Percentiles rank a stretch among this genome's conserved stretches.
Conservation (phyloP, 2,888 invertebrate genomes). For the Arctia plantaginis region DNA sequence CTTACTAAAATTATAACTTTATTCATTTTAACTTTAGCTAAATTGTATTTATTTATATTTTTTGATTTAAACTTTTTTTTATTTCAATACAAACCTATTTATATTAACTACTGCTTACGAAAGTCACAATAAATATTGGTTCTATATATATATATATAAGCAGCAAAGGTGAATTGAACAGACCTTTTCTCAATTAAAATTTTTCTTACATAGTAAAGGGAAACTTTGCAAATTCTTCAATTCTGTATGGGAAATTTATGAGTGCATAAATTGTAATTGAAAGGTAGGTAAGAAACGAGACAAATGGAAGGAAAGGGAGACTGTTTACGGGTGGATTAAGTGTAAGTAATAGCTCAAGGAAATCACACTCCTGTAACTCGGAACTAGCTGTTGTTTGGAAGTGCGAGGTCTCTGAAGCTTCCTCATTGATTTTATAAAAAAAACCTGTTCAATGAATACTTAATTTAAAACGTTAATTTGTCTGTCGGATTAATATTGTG, state of each 20-base stretch:
- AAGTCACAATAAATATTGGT: background rate
- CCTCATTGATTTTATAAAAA: background rate
- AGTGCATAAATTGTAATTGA: background rate
- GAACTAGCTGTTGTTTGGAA: background rate
- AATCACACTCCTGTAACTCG: background rate
- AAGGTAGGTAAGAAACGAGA: background rate
- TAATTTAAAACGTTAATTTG: background rate
- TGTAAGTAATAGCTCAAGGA: background rate
- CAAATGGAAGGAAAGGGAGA: background rate
- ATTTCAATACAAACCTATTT: too few species aligned
- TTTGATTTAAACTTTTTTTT: background rate
- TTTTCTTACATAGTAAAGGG: background rate
- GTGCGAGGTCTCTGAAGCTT: background rate
- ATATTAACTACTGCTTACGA: background rate
- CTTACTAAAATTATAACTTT: background rate
- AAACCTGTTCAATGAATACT: background rate
- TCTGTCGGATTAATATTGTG: background rate
- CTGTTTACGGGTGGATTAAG: background rate
- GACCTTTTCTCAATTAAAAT: background rate
- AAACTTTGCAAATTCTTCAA: too few species aligned
- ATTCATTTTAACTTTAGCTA: background rate
- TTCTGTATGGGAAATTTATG: background rate
- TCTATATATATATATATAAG: background rate
- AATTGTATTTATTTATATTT: background rate
- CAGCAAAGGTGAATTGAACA: too few species aligned